phyloP scores from a whole-genome alignment of 1,140 invertebrate genomes.

The Portunus trituberculatus region DNA sequence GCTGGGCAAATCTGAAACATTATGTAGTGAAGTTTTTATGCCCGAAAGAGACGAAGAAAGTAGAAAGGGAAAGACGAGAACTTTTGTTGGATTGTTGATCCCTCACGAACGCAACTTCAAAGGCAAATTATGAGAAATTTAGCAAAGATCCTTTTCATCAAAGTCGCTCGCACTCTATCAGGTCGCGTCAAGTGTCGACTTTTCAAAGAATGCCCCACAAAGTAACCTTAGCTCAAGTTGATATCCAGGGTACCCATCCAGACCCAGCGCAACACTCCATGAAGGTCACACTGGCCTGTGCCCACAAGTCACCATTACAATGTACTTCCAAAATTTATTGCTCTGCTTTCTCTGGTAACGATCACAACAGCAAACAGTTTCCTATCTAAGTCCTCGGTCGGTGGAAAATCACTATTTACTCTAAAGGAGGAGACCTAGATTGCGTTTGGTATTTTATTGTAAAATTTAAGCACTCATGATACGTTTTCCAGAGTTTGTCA shows the following conservation, averaged over 20 bases:
- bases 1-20: background rate
- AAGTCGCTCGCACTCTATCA: background rate
- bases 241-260: background rate
- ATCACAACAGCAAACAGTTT: too few relatives aligned
- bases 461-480: too few relatives aligned
- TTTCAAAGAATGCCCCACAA: too few relatives aligned
- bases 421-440: too few relatives aligned
- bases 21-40: background rate
- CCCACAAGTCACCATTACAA: background rate
- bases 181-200: too few relatives aligned
- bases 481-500: too few relatives aligned
- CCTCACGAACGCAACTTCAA: background rate
- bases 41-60: background rate
- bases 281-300: background rate
- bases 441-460: too few relatives aligned
- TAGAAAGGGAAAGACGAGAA: background rate
- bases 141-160: background rate
- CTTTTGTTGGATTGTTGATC: background rate
- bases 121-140: background rate
- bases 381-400: too few relatives aligned
- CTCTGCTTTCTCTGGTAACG: too few relatives aligned
- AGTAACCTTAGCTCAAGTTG: too few relatives aligned
- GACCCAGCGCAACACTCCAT: background rate
- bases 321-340: background rate
- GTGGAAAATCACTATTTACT: too few relatives aligned